Evolutionary conservation across 2,888 invertebrate species (phyloP).

Genomic region (Sphaerophoria taeniata): DNA sequence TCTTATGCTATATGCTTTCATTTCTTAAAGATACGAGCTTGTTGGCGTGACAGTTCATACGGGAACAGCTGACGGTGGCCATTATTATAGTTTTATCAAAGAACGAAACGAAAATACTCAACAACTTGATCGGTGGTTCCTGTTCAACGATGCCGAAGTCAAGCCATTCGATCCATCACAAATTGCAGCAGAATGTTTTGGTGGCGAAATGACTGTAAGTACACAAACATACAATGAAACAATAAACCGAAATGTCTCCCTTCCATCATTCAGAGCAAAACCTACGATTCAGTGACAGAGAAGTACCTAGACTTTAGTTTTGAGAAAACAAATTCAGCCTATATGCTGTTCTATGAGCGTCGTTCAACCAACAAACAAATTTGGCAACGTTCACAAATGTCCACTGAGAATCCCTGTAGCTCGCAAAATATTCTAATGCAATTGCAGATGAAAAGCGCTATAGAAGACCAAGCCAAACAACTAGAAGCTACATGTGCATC

Average conservation of each 20-base stretch:
- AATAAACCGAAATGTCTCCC: neutral
- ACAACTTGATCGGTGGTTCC: constrained; percentile 94
- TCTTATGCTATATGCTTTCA: neutral
- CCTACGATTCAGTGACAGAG: constrained; percentile 97
- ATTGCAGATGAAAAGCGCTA: constrained; percentile 47
- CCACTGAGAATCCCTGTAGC: constrained; percentile 62
- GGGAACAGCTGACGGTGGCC: constrained; percentile 98
- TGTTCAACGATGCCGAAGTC: constrained; percentile 96
- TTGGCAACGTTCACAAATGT: constrained; percentile 47
- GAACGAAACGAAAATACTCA: constrained; percentile 88
- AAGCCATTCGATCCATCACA: constrained; percentile 98
- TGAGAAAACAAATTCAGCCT: constrained; percentile 98
- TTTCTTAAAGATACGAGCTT: constrained; percentile 86
- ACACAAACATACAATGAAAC: neutral
- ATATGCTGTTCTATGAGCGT: constrained; percentile 98
- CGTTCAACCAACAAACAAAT: constrained; percentile 83
- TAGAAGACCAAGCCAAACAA: constrained; percentile 37
- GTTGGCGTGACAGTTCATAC: constrained; percentile 98
- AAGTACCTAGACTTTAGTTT: constrained; percentile 99
- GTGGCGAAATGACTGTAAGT: constrained; percentile 96
- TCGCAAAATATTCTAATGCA: constrained; percentile 58
- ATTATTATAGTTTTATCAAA: constrained; percentile 97
- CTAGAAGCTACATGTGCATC: neutral
- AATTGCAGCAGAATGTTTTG: constrained; percentile 97
- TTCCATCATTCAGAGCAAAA: constrained; percentile 90